Evolutionary conservation across 2,797 vertebrate genomes (phyloP), one percentile per base, ranked within the genome.

Genomic region (Pangasius mekongensis): DNA sequence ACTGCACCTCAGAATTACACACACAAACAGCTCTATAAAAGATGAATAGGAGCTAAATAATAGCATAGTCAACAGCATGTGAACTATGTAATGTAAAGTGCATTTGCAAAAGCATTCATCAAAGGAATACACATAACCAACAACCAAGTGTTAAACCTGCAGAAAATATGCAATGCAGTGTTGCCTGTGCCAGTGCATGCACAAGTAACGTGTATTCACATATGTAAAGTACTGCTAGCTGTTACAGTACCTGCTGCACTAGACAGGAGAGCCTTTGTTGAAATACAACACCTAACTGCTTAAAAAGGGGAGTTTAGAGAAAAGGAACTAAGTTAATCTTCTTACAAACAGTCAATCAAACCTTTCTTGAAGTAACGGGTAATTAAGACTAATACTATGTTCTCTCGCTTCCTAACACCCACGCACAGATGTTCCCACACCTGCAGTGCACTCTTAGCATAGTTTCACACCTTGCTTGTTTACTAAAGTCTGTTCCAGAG

Each of bases 251-350:
- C 64, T n/a, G 22, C 33, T 47, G 8, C 58, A 14, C n/a, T 54
- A 33, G 10, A 33, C 81, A 84, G 62, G 24, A 5, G 6, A 30
- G 73, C 33, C 62, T 85, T 88, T 84, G 60, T 30, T 87, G 78
- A 71, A 83, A 87, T n/a, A 56, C 22, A 85, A 71, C n/a, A 33
- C 60, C 58, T 10, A 27, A 39, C 24, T 30, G 33, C 47, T 56
- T 52, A 54, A 84, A 24, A 54, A 13, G 16, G 6, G 76, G 33
- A 27, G 11, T 9, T 62, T 82, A 27, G 39, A 64, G 36, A 69
- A 85, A 84, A 67, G 33, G 71, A 80, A 52, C 73, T 58, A 64
- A 77, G 74, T 76, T 85, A 85, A 85, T 84, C 87, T 64, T 78
- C 73, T 83, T 56, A 88, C 49, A 58, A 54, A 36, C 54, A 62